A percentile compares a stretch with the other conserved stretches of the same genome.
phyloP scores from a whole-genome alignment of 2,113 vertebrate genomes.

The Ginglymostoma cirratum region DNA sequence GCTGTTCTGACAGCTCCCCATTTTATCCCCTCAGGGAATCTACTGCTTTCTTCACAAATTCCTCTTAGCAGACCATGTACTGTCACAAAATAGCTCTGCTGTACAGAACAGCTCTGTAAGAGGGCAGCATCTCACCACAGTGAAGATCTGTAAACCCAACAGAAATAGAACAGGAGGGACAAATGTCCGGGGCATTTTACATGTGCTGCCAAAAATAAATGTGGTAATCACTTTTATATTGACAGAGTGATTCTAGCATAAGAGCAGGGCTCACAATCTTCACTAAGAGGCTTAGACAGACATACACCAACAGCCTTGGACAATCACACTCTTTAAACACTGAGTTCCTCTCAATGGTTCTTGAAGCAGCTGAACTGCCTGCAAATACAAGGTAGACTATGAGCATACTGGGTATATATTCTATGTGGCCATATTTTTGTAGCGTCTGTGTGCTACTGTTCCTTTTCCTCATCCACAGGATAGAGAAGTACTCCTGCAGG shows the following conservation, averaged over 20 bases:
- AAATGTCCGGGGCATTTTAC: background rate
- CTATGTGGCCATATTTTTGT: background rate
- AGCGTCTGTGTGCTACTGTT: background rate
- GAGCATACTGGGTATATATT: too few relatives aligned
- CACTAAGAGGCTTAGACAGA: background rate
- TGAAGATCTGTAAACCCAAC: background rate
- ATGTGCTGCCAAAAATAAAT: background rate
- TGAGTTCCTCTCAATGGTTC: background rate
- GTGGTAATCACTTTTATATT: background rate
- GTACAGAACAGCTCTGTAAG: background rate
- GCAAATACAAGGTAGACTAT: too few relatives aligned
- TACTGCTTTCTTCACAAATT: background rate
- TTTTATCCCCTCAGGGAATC: background rate
- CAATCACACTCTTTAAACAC: background rate
- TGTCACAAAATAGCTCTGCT: background rate
- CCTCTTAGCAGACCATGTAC: too few relatives aligned
- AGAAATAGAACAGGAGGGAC: background rate
- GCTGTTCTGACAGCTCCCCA: background rate
- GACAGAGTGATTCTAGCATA: background rate
- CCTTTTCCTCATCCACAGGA: background rate
- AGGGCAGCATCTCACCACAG: background rate
- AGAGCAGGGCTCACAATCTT: background rate
- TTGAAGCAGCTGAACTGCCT: background rate
- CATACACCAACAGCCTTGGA: background rate
- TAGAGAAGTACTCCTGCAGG: background rate